Evolutionary conservation across 2,888 invertebrate genomes (phyloP), one percentile per base, ranked within the genome.

Genomic region (Schizaphis graminum): DNA sequence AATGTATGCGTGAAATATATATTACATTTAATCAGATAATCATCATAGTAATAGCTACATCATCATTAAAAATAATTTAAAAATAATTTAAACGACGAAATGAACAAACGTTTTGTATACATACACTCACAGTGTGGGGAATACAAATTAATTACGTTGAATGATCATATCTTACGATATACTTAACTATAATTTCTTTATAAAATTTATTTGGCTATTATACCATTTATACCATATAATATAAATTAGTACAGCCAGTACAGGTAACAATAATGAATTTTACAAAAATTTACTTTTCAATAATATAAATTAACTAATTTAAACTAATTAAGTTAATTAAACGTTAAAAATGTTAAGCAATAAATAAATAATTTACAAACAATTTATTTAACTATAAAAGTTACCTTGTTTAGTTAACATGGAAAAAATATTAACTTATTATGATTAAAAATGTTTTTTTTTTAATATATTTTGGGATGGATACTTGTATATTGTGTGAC

Each of bases 361-460:
- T 67, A n/a, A 67, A 67, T 67, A n/a, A 67, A 67, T n/a, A n/a
- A n/a, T n/a, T 67, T 67, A n/a, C n/a, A 67, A n/a, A 67, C 61
- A n/a, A 67, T 67, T 13, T n/a, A n/a, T n/a, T 67, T 67, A 67
- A 11, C 11, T 67, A 13, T 16, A 4, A 16, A 67, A 67, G 16
- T 67, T 67, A 67, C n/a, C 49, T 53, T 13, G 16, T 53, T 53
- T 53, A 67, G 13, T 67, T n/a, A 67, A 67, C 5, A 67, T 3
- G 28, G 1, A 61, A 11, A 61, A 67, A 67, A 67, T 67, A n/a
- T 56, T 24, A 67, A 67, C 28, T 61, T 61, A 61, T 11, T 3
- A 11, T 1, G 3, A 28, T 61, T 28, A 56, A 61, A 61, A 61
- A 28, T 11, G 61, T 61, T 11, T 47, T 47, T 11, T 47, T 47